phyloP scores from a whole-genome alignment of 2,888 invertebrate species.

The Euzophera pinguis region DNA sequence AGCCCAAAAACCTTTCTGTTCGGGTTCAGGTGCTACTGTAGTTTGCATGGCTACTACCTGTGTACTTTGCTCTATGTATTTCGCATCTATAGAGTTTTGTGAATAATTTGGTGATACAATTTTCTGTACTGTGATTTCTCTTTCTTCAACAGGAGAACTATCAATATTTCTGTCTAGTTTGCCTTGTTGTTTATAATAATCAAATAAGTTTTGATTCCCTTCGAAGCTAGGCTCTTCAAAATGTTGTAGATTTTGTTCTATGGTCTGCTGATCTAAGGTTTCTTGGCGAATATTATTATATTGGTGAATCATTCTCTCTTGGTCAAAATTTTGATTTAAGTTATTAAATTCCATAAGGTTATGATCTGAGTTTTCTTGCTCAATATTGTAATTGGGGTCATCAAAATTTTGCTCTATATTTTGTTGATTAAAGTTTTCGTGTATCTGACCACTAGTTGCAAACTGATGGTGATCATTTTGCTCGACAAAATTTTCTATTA shows the following conservation, averaged over 20 bases:
- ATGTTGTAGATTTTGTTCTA: too few species aligned
- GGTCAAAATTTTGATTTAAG: conserved; percentile 25
- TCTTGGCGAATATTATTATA: too few species aligned
- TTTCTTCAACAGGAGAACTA: not conserved
- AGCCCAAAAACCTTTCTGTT: conserved; percentile 78
- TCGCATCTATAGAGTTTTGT: not conserved
- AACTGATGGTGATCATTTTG: not conserved
- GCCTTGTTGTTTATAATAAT: conserved; percentile 11
- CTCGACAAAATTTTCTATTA: conserved; percentile 17
- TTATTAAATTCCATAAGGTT: conserved; percentile 28
- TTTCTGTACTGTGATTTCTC: too few species aligned
- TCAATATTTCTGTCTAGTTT: not conserved
- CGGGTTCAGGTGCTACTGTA: conserved; percentile 39
- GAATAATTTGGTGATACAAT: not conserved
- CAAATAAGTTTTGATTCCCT: not conserved
- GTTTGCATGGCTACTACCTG: conserved; percentile 18
- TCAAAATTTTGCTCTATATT: conserved; percentile 17
- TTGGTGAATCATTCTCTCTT: conserved; percentile 25
- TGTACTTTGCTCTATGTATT: conserved; percentile 9
- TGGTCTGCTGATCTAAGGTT: conserved; percentile 12
- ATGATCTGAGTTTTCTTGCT: conserved; percentile 24
- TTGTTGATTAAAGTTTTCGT: conserved; percentile 1
- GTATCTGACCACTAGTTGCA: not conserved
- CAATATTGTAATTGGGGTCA: conserved; percentile 18
- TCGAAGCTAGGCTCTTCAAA: too few species aligned